Base-by-base conservation (phyloP, 2,888 invertebrate species). In the Orthosia incerta region DNA sequence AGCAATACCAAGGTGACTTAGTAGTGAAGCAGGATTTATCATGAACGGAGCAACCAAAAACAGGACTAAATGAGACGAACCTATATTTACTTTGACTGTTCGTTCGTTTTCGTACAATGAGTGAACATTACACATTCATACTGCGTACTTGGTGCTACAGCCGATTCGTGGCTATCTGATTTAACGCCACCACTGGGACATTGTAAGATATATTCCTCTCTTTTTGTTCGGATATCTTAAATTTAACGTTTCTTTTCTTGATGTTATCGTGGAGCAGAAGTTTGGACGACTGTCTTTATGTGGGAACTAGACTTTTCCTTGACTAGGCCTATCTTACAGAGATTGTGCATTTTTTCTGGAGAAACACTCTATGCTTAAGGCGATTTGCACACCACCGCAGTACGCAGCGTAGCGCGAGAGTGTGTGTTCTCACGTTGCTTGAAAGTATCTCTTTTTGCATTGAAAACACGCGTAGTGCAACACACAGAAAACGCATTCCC, bases 121-220 rank as follows among this genome's bases (percentile, higher is more conserved):
- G n/a, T 0, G 46, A 20, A 59, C 48, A 82, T 82, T 78, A 71
- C 57, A 20, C 46, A 80, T 80, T 80, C 82, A 82, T 46, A 45
- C 53, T 45, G 31, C 82, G 71, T 60, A 55, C 63, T 61, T 26
- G 23, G 66, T 66, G 20, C 39, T 51, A 26, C 53, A 50, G 48
- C 26, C 55, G 62, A 66, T 77, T 82, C 64, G 45, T 51, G 78
- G 66, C 64, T 70, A 78, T 74, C 80, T 82, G 79, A 82, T 78
- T 51, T 81, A 78, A 82, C 56, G 57, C 67, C 55, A 59, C 80
- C 70, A 15, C 53, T 48, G 82, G 61, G 80, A 82, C 70, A n/a
- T 31, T 16, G 4, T 9, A 57, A 68, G 70, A 78, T 80, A 80
- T 60, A 81, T 74, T 39, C 61, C 55, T 74, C 59, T 39, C 57